Conservation (phyloP, 2,888 invertebrate genomes). For the Drosophila koepferae region DNA sequence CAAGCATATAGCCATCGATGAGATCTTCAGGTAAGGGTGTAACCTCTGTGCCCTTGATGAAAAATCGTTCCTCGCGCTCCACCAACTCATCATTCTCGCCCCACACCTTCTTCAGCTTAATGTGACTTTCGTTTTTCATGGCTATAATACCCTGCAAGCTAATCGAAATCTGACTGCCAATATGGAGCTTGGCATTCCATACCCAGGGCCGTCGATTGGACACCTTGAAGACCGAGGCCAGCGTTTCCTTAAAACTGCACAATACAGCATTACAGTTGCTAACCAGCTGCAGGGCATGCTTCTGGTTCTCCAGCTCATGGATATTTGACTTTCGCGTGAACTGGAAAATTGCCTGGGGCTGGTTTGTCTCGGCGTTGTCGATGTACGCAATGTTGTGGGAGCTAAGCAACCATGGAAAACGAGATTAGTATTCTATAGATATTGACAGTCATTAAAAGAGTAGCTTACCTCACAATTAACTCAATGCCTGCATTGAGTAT, state of each 20-base stretch:
- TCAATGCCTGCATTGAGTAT: slow-evolving; percentile 87
- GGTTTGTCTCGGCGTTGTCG: slow-evolving; percentile 79
- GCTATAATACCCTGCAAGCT: slow-evolving; percentile 87
- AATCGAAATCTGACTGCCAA: slow-evolving; percentile 88
- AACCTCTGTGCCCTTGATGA: slow-evolving; percentile 86
- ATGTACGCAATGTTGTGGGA: slow-evolving; percentile 83
- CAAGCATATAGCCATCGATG: slow-evolving; percentile 86
- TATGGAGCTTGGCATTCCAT: slow-evolving; percentile 89
- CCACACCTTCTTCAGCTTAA: slow-evolving; percentile 83
- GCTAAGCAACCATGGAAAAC: not conserved
- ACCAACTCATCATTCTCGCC: slow-evolving; percentile 83
- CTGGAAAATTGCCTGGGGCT: slow-evolving; percentile 71
- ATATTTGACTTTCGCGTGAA: slow-evolving; percentile 47
- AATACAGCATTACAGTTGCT: slow-evolving; percentile 77
- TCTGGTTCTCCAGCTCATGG: slow-evolving; percentile 84
- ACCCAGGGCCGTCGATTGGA: slow-evolving; percentile 86
- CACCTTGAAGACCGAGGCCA: slow-evolving; percentile 87
- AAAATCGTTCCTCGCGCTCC: slow-evolving; percentile 85
- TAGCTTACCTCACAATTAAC: slow-evolving; percentile 88
- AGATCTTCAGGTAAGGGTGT: slow-evolving; percentile 86
- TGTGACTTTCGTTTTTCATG: slow-evolving; percentile 86
- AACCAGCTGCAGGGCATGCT: slow-evolving; percentile 84
- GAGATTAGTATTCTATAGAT: not conserved
- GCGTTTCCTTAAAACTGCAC: slow-evolving; percentile 87
- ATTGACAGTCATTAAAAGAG: not conserved